Evolutionary conservation across 2,888 invertebrate genomes (phyloP), one percentile per base, ranked within the genome.

Genomic region (Serripes groenlandicus): DNA sequence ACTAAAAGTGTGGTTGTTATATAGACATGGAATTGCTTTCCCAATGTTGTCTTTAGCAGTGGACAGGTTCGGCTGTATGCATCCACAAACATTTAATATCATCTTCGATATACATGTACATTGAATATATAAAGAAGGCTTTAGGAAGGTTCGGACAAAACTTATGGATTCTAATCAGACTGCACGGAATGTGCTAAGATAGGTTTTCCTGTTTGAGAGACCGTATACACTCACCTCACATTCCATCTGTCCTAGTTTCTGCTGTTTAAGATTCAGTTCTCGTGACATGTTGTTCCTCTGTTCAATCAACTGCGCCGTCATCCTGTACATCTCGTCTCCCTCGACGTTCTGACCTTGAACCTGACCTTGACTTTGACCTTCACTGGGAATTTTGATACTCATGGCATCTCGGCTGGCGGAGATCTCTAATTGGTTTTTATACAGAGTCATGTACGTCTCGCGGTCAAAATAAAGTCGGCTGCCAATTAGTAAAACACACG

Each of bases 191-290:
- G n/a, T n/a, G n/a, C n/a, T n/a, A n/a, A n/a, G n/a, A n/a, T n/a
- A n/a, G n/a, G n/a, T n/a, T n/a, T n/a, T n/a, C n/a, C n/a, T n/a
- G n/a, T n/a, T n/a, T n/a, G n/a, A n/a, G n/a, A n/a, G n/a, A n/a
- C n/a, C n/a, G n/a, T n/a, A n/a, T n/a, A n/a, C n/a, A 3, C 32
- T 64, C 73, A 85, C 85, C 82, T 85, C 80, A 37, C 85, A 85
- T 73, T 85, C 78, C 62, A 80, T 62, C 49, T 85, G 85, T 9
- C 82, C 81, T 26, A 81, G 30, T 49, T 77, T 77, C 70, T 80
- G 78, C 30, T 85, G 85, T 32, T 75, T 75, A 26, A 60, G 28
- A 32, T 85, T 85, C 4, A 80, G 49, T 15, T 42, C n/a, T 42
- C 69, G 35, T 9, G 85, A 85, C 26, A 82, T 52, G n/a, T 85